Conservation (phyloP, 2,113 vertebrate species). For the Pyrgilauda ruficollis region DNA sequence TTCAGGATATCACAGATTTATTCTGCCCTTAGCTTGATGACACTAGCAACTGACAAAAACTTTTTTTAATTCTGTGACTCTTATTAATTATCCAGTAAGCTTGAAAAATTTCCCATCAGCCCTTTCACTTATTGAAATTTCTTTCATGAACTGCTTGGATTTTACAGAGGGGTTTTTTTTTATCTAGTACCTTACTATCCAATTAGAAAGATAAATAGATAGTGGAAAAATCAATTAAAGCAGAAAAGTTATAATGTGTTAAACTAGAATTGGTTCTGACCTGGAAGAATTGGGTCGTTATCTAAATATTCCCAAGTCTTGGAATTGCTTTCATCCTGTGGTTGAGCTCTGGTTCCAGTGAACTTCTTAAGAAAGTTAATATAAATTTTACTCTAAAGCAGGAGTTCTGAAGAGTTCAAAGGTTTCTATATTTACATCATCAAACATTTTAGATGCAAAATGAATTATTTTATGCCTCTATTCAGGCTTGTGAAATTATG, state of each 20-base stretch:
- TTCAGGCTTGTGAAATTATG: constrained; percentile 33
- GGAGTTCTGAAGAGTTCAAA: constrained; percentile 26
- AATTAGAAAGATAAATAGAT: constrained; percentile 64
- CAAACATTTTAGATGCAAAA: constrained; percentile 26
- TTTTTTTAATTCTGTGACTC: neutral
- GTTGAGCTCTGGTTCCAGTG: neutral
- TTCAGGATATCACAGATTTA: neutral
- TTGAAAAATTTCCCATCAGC: neutral
- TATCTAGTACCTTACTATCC: neutral
- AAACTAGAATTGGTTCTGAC: constrained; percentile 48
- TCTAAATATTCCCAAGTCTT: constrained; percentile 45
- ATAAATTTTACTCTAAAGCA: constrained; percentile 6
- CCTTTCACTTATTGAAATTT: constrained; percentile 7
- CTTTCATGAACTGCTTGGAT: constrained; percentile 7
- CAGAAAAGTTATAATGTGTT: constrained; percentile 47
- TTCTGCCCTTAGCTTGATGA: neutral
- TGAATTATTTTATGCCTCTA: constrained; percentile 6
- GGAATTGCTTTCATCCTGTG: constrained; percentile 36
- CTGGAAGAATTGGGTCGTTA: constrained; percentile 43
- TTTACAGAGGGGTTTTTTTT: neutral
- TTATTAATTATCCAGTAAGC: constrained; percentile 22
- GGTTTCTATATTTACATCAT: constrained; percentile 35
- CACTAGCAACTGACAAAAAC: neutral
- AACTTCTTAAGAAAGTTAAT: constrained; percentile 33
- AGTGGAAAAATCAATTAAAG: constrained; percentile 62